Evolutionary conservation across 2,113 vertebrate species (phyloP).

Genomic region (Sardina pilchardus): DNA sequence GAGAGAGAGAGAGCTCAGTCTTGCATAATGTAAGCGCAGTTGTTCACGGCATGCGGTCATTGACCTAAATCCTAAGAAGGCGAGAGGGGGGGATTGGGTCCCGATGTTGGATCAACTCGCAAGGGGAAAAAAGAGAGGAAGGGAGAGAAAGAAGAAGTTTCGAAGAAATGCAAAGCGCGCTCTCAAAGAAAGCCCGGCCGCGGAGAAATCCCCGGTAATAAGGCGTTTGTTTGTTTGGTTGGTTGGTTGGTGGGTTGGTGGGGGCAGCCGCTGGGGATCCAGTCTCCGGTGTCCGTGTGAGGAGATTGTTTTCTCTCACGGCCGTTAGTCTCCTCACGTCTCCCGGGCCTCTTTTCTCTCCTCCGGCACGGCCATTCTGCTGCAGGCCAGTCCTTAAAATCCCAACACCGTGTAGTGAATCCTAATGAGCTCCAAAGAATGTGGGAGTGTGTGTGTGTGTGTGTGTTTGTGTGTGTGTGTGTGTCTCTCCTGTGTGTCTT

Average conservation of each 20-base stretch:
- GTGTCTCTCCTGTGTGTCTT: no score
- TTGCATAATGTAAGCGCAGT: slow-evolving; percentile 15
- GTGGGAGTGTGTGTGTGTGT: slow-evolving; percentile 4
- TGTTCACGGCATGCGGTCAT: slow-evolving; percentile 12
- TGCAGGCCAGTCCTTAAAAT: slow-evolving; percentile 31
- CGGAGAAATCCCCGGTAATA: not conserved
- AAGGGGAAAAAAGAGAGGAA: not conserved
- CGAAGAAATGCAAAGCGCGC: not conserved
- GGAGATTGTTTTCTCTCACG: not conserved
- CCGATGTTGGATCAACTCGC: not conserved
- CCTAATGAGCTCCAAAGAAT: slow-evolving; percentile 46
- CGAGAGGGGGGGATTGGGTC: not conserved
- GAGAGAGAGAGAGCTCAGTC: not conserved
- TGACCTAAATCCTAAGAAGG: slow-evolving; percentile 28
- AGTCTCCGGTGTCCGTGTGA: not conserved
- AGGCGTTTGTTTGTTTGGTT: not conserved
- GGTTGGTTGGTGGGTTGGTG: no score
- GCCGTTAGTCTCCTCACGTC: slow-evolving; percentile 7
- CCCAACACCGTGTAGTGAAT: slow-evolving; percentile 45
- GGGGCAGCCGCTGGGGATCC: not conserved
- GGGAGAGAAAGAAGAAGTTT: not conserved
- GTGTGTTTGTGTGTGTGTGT: no score
- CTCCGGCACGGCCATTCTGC: slow-evolving; percentile 33
- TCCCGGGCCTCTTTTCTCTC: slow-evolving; percentile 19
- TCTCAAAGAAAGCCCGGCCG: not conserved